Evolutionary conservation across 1,140 invertebrate species (phyloP).

Genomic region (Drosophila melanica): DNA sequence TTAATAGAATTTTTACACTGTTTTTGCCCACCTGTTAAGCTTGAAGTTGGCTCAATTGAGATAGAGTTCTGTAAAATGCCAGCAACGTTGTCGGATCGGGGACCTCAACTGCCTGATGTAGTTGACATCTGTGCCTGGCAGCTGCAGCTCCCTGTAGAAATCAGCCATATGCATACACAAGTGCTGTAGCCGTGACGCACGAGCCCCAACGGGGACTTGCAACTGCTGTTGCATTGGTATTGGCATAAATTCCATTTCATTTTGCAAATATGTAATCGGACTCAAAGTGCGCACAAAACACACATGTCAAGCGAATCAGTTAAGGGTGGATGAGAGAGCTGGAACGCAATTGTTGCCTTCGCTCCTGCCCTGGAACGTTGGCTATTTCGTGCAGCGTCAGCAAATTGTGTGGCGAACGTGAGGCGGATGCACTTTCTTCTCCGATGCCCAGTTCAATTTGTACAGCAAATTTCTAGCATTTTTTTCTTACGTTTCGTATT

Average conservation of each 20-base stretch:
- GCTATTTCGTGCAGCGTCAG: conserved; percentile 43
- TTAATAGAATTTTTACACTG: conserved; percentile 64
- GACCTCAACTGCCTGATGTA: conserved; percentile 7
- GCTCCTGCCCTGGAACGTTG: conserved; percentile 4
- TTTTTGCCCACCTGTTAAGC: conserved; percentile 30
- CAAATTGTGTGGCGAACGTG: conserved; percentile 71
- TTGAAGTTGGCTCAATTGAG: conserved; percentile 52
- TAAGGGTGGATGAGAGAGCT: background rate
- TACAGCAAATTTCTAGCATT: conserved; percentile 13
- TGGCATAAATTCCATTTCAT: conserved; percentile 72
- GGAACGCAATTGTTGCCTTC: background rate
- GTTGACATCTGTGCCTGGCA: conserved; percentile 19
- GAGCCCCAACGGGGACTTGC: conserved; percentile 1
- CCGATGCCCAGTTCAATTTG: conserved; percentile 16
- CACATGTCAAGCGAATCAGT: conserved; percentile 43
- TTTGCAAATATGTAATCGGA: conserved; percentile 77
- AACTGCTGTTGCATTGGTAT: conserved; percentile 28
- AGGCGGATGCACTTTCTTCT: conserved; percentile 4
- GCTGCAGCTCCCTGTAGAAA: conserved; percentile 47
- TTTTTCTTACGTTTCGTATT: conserved; percentile 11
- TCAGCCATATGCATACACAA: conserved; percentile 58
- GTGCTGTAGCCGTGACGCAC: conserved; percentile 36
- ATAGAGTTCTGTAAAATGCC: conserved; percentile 26
- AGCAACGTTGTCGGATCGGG: conserved; percentile 18
- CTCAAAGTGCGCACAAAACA: conserved; percentile 59